Evolutionary conservation across 2,888 invertebrate species (phyloP).

Genomic region (Orchesellides sinensis): DNA sequence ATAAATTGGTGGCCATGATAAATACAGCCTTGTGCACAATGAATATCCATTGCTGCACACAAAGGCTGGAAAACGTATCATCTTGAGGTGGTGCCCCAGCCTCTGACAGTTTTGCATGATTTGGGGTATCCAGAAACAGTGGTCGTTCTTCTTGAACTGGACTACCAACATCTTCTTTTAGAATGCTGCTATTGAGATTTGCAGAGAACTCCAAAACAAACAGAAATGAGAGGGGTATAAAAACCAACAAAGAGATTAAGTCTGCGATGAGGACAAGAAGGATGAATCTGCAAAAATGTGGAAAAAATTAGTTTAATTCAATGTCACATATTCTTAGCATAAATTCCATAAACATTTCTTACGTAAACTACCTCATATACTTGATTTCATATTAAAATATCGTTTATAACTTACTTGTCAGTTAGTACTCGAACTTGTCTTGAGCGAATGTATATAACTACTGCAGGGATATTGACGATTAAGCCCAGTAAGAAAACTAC

Average conservation of each 20-base stretch:
- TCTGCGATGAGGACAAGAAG: constrained; percentile 45
- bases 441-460: constrained; percentile 61
- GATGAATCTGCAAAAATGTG: constrained; percentile 37
- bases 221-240: constrained; percentile 51
- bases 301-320: no score
- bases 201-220: constrained; percentile 29
- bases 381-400: neutral
- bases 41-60: constrained; percentile 55
- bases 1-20: constrained; percentile 53
- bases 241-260: constrained; percentile 24
- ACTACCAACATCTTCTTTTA: neutral
- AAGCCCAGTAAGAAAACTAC: constrained; percentile 60
- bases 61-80: constrained; percentile 13
- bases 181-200: neutral
- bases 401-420: constrained; percentile 68
- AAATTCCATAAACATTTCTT: neutral
- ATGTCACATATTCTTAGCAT: no score
- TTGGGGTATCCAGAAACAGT: constrained; percentile 34
- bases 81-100: neutral
- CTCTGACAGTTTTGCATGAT: neutral
- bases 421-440: constrained; percentile 66
- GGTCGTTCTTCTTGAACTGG: neutral
- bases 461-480: constrained; percentile 62
- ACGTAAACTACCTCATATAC: neutral
- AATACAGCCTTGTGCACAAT: constrained; percentile 57